Base-by-base conservation (phyloP, 1,140 invertebrate genomes). In the Eumeta japonica region DNA sequence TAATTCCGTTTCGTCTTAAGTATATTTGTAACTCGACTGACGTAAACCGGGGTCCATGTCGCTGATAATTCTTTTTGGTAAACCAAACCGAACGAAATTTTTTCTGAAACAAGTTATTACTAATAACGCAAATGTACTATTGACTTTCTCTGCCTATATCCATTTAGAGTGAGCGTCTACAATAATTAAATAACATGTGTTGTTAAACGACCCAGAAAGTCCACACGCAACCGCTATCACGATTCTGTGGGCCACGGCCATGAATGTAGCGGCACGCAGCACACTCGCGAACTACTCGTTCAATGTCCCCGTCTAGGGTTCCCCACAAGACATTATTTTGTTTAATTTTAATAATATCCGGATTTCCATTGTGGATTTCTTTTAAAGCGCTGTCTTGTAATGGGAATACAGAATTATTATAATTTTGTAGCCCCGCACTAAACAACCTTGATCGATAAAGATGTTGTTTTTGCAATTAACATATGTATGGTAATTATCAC, bases 251-350 rank as follows among this genome's bases (percentile, higher is more conserved):
- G 41, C 41, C 39, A 50, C 4, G 48, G 29, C 45, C 45, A 49
- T 28, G 52, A 37, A 20, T 44, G 45, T 9, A 45, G 43, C 28
- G 46, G 17, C 56, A 63, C 16, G 51, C 15, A 3, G 41, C 24
- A 45, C 77, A 81, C 1, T 33, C 29, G 15, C 51, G 47, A 5
- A 56, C 54, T 15, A 58, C 38, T 3, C 28, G 15, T 50, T 71
- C 63, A 3, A 76, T 63, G 3, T 79, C 70, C 11, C 48, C 45
- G 30, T 79, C 68, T 1, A 81, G 62, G 3, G 52, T 49, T 12
- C 60, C 68, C 76, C 78, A 82, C 46, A 66, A 81, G 5, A 78
- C 55, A 38, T 62, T 60, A 2, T 34, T 28, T 15, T 50, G 37
- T 37, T 61, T 65, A 39, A 57, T 62, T 44, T 46, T 41, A 5